Evolutionary conservation across 1,140 invertebrate genomes (phyloP).

Genomic region (Drosophila ananassae): DNA sequence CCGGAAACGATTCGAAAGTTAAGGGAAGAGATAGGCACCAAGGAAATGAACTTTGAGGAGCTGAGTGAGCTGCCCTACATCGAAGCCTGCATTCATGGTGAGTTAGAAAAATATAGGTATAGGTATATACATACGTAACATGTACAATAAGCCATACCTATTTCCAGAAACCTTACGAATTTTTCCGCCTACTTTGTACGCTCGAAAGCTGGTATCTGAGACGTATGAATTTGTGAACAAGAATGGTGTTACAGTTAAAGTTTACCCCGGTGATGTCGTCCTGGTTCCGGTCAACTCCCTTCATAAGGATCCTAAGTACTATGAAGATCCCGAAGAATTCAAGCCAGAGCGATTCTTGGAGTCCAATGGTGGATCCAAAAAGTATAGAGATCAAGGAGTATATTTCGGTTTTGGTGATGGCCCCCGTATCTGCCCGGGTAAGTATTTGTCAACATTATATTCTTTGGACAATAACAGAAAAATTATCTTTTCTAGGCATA

Average conservation of each 20-base stretch:
- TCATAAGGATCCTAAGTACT: constrained; percentile 88
- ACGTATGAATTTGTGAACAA: constrained; percentile 52
- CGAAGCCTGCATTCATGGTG: constrained; percentile 62
- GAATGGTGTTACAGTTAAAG: constrained; percentile 28
- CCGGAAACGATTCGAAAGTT: constrained; percentile 30
- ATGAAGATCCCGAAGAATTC: constrained; percentile 86
- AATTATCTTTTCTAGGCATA: constrained; percentile 38
- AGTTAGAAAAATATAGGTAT: neutral
- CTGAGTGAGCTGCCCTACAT: constrained; percentile 54
- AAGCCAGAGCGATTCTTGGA: constrained; percentile 87
- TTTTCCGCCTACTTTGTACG: constrained; percentile 39
- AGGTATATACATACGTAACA: no score
- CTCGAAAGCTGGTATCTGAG: constrained; percentile 46
- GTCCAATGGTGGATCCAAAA: constrained; percentile 67
- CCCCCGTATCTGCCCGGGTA: constrained; percentile 87
- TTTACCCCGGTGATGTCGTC: constrained; percentile 85
- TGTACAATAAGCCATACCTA: neutral
- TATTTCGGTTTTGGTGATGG: constrained; percentile 86
- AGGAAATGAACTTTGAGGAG: constrained; percentile 43
- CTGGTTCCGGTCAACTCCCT: constrained; percentile 85
- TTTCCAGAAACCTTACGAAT: constrained; percentile 54
- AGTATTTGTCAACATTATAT: neutral
- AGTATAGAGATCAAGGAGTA: constrained; percentile 80
- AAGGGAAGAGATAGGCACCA: constrained; percentile 63
- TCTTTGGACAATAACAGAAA: neutral